Percentiles rank a stretch among this genome's conserved stretches.
Conservation (phyloP, 1,140 invertebrate genomes). For the Mizuhopecten yessoensis region DNA sequence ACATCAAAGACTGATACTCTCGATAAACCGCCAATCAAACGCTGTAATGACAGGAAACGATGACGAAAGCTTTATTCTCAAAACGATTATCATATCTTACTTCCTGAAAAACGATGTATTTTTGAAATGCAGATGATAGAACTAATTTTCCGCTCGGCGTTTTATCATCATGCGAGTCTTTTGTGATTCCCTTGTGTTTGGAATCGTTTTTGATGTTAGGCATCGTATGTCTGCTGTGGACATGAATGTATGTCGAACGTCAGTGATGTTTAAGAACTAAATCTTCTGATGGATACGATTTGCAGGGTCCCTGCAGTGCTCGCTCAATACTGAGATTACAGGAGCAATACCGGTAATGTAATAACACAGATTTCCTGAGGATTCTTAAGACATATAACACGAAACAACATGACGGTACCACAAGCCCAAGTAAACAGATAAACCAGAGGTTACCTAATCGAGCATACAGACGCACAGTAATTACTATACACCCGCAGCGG, state of each 20-base stretch:
- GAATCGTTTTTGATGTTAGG: background rate
- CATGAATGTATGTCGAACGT: background rate
- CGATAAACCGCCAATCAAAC: conserved; percentile 18
- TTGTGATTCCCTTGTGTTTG: background rate
- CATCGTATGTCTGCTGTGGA: background rate
- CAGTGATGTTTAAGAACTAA: conserved; percentile 1
- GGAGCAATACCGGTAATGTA: background rate
- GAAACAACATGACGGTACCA: background rate
- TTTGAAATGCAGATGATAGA: background rate
- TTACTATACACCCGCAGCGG: background rate
- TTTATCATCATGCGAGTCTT: background rate
- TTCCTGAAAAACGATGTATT: background rate
- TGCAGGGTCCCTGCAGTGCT: background rate
- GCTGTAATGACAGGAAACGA: background rate
- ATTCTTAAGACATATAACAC: background rate
- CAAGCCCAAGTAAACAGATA: conserved; percentile 5
- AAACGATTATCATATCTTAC: background rate
- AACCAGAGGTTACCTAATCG: background rate
- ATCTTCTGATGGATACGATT: conserved; percentile 6
- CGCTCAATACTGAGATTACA: conserved; percentile 7
- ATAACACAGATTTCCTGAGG: background rate
- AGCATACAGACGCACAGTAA: background rate
- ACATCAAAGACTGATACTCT: background rate
- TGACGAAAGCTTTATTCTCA: background rate
- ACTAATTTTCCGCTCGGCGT: conserved; percentile 20